phyloP scores from a whole-genome alignment of 2,888 invertebrate species.

The Oeneis ivallda region DNA sequence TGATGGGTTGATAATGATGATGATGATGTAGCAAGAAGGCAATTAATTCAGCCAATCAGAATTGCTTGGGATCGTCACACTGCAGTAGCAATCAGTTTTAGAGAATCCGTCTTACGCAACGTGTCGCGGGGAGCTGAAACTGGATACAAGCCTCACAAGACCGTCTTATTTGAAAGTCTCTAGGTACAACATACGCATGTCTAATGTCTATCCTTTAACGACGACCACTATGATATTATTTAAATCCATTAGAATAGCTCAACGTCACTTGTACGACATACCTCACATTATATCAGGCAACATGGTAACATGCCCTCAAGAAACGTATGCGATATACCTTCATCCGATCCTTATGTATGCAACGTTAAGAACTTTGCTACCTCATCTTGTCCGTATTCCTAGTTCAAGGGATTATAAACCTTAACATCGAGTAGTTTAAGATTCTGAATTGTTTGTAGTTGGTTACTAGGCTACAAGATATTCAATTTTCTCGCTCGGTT shows the following conservation, averaged over 20 bases:
- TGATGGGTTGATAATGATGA: too few species aligned
- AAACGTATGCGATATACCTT: slow-evolving; percentile 10
- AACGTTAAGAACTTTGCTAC: slow-evolving; percentile 25
- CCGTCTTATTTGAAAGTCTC: too few species aligned
- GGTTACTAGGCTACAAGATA: slow-evolving; percentile 43
- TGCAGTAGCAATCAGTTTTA: too few species aligned
- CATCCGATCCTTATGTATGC: slow-evolving; percentile 25
- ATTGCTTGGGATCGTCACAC: too few species aligned
- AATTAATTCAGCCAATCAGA: too few species aligned
- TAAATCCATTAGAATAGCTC: background rate
- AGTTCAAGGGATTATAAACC: background rate
- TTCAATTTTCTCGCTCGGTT: slow-evolving; percentile 48
- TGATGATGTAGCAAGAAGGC: too few species aligned
- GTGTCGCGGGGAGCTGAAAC: too few species aligned
- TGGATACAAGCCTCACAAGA: too few species aligned
- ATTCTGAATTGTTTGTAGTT: background rate
- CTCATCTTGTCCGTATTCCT: slow-evolving; percentile 11
- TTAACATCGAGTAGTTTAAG: background rate
- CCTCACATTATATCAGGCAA: slow-evolving; percentile 18
- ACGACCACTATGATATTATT: background rate
- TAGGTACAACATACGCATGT: too few species aligned
- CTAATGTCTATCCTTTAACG: too few species aligned
- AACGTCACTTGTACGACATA: slow-evolving; percentile 1
- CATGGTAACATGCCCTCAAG: slow-evolving; percentile 17
- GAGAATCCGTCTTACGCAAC: too few species aligned